These are phyloP conservation scores for Ceyx cyanopectus DNA, from an alignment of 2,113 vertebrate species.

Conservation along the genomic window DNA sequence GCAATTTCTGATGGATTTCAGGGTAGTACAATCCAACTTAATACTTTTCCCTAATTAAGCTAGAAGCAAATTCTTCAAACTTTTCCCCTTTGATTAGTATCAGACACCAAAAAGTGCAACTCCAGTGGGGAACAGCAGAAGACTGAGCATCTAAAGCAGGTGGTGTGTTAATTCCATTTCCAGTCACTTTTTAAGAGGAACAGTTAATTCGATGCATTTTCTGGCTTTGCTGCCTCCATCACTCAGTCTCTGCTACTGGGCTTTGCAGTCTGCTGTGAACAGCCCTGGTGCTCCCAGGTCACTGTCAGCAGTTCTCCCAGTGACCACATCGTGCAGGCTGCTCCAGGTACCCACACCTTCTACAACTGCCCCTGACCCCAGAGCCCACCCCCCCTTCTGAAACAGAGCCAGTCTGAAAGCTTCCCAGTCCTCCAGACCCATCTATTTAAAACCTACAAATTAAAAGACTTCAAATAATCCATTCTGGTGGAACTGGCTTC, in stretches of 20 bases:
- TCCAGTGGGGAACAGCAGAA: background rate
- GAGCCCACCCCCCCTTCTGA: too few relatives aligned
- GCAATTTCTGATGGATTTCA: background rate
- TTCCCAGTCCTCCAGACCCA: background rate
- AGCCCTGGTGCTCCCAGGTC: rapidly evolving
- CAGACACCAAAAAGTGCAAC: background rate
- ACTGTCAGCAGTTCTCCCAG: rapidly evolving
- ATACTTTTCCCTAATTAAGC: background rate
- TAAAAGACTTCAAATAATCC: background rate
- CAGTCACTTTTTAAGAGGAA: background rate
- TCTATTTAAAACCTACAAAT: background rate
- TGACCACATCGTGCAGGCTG: rapidly evolving
- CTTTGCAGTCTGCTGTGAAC: too few relatives aligned
- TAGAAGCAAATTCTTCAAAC: too few relatives aligned
- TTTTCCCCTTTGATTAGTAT: background rate
- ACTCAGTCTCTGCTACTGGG: background rate
- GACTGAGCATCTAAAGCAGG: rapidly evolving
- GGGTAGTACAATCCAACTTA: background rate
- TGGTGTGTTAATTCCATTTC: background rate
- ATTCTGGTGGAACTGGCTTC: background rate
- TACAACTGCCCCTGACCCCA: rapidly evolving
- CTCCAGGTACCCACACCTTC: too few relatives aligned
- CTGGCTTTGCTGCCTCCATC: background rate
- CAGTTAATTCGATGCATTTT: background rate
- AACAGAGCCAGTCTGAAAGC: background rate